Conservation (phyloP, 53 echinoderm and acorn worm species). For the Holothuria leucospilota region DNA sequence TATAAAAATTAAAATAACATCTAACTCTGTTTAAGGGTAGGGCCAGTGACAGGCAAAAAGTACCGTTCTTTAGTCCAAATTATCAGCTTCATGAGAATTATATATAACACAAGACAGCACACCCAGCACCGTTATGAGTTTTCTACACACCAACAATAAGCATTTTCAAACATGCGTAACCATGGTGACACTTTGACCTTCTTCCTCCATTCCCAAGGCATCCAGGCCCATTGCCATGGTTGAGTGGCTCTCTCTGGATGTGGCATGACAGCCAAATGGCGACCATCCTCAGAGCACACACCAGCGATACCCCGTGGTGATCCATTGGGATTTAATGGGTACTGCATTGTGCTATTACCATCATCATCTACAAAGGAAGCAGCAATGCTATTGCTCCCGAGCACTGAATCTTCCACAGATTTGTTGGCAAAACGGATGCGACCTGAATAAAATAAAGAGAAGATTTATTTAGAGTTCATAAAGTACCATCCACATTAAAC, state of each 20-base stretch:
- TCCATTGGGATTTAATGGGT: constrained; percentile 97
- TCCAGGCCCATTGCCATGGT: constrained; percentile 99
- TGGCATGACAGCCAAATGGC: constrained; percentile 97
- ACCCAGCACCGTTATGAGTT: constrained; percentile 19
- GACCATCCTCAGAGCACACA: constrained; percentile 89
- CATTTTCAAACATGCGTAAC: constrained; percentile 96
- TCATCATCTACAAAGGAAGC: constrained; percentile 85
- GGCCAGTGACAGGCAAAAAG: too few species aligned
- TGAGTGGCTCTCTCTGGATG: constrained; percentile 93
- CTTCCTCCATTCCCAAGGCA: constrained; percentile 80
- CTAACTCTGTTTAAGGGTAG: too few species aligned
- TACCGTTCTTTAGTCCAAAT: too few species aligned
- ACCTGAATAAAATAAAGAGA: constrained; percentile 52
- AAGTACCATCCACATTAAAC: too few species aligned
- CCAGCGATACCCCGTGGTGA: constrained; percentile 91
- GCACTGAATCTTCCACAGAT: constrained; percentile 53
- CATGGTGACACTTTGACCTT: constrained; percentile 86
- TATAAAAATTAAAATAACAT: too few species aligned
- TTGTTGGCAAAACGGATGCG: constrained; percentile 89
- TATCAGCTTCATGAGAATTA: too few species aligned
- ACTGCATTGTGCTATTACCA: constrained; percentile 82
- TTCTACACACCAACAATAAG: constrained; percentile 88
- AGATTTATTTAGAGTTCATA: too few species aligned
- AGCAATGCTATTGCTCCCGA: constrained; percentile 65
- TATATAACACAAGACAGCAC: too few species aligned